A percentile compares a stretch with the other conserved stretches of the same genome.
Conservation (phyloP, 2,797 vertebrate genomes). For the Sphenopsis melanotis region DNA sequence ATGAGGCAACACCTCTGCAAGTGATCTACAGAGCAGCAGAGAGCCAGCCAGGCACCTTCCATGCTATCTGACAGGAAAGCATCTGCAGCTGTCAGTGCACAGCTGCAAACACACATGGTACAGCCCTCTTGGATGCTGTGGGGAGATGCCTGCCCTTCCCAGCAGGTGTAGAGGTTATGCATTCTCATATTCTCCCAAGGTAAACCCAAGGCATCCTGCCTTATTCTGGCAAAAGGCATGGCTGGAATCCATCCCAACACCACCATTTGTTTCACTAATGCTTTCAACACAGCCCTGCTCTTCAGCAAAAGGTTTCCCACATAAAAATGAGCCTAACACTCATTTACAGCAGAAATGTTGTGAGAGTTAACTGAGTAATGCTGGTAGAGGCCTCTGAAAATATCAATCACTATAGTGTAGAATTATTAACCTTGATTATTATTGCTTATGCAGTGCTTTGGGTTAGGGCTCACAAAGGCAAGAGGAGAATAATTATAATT, state of each 20-base stretch:
- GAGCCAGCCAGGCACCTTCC: neutral
- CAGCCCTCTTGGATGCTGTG: rapidly evolving
- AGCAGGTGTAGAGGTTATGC: neutral
- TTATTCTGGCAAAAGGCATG: neutral
- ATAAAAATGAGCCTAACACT: neutral
- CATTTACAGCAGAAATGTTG: neutral
- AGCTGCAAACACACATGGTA: rapidly evolving
- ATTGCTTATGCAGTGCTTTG: neutral
- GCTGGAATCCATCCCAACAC: neutral
- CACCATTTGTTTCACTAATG: neutral
- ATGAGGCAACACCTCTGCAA: neutral
- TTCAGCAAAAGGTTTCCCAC: neutral
- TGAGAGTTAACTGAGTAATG: neutral
- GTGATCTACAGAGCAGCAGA: neutral
- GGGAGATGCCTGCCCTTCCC: neutral
- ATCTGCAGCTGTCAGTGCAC: neutral
- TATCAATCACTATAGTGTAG: neutral
- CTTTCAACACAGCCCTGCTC: neutral
- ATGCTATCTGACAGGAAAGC: neutral
- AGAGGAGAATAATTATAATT: neutral
- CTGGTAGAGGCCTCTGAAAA: neutral
- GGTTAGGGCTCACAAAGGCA: neutral
- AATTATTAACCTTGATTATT: neutral
- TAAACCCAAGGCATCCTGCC: neutral
- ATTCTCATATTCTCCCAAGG: neutral